Evolutionary conservation across 2,797 vertebrate genomes (phyloP).

Genomic region (Perodicticus potto): DNA sequence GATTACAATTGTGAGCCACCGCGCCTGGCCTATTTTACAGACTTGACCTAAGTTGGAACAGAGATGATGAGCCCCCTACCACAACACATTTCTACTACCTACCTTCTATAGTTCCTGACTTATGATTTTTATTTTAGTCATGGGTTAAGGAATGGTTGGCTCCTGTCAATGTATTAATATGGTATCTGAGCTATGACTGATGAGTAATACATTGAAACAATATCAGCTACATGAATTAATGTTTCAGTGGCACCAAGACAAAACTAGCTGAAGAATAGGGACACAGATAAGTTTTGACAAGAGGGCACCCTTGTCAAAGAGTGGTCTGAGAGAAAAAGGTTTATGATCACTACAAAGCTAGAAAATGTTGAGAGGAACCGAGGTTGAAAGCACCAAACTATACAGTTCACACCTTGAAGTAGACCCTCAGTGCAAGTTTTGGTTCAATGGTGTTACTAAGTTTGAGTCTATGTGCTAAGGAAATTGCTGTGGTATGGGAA

Average conservation of each 20-base stretch:
- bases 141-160: neutral
- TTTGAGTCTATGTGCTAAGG: neutral
- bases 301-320: neutral
- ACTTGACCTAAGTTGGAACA: neutral
- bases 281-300: neutral
- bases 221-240: neutral
- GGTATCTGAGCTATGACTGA: neutral
- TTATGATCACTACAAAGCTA: neutral
- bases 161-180: neutral
- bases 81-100: neutral
- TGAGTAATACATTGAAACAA: neutral
- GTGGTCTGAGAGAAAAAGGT: neutral
- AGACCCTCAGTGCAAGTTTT: neutral
- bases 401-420: neutral
- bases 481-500: neutral
- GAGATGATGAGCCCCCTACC: neutral
- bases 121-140: slow-evolving; percentile 32
- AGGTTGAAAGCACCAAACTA: neutral
- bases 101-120: neutral
- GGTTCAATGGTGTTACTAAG: neutral
- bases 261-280: neutral
- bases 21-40: neutral
- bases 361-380: neutral
- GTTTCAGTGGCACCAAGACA: neutral
- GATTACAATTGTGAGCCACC: too few relatives aligned